Conservation (phyloP, 2,797 vertebrate species). For the Scarus forsteni region DNA sequence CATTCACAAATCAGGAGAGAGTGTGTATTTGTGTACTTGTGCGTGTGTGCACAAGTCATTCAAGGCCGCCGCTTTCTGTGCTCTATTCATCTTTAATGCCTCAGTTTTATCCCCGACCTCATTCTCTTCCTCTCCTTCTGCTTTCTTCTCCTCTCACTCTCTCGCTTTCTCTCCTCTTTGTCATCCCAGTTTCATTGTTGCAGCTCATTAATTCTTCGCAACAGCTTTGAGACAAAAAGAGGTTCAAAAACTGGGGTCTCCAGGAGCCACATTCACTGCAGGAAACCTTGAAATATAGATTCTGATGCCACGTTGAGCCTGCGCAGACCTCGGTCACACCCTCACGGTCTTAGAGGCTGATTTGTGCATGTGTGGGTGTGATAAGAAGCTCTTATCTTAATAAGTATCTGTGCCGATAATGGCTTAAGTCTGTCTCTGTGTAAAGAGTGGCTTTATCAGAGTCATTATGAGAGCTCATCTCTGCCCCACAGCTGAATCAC, state of each 20-base stretch:
- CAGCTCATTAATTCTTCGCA: conserved; percentile 39
- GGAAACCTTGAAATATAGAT: conserved; percentile 33
- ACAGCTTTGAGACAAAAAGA: conserved; percentile 32
- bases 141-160: conserved; percentile 1
- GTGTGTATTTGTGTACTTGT: background rate
- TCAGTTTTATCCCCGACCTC: conserved; percentile 6
- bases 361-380: conserved; percentile 58
- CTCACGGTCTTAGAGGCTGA: conserved; percentile 25
- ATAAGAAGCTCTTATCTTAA: conserved; percentile 76
- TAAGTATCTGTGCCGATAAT: conserved; percentile 69
- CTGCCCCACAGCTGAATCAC: conserved; percentile 21
- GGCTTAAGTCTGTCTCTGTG: conserved; percentile 45
- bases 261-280: conserved; percentile 24
- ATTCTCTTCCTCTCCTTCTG: background rate
- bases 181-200: conserved; percentile 10
- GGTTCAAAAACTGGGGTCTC: conserved; percentile 23
- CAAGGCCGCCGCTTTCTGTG: conserved; percentile 29
- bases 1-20: conserved; percentile 31
- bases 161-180: background rate
- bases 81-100: conserved; percentile 43
- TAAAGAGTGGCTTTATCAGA: conserved; percentile 57
- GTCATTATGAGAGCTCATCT: conserved; percentile 51
- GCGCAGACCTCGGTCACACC: conserved; percentile 2
- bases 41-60: conserved; percentile 17
- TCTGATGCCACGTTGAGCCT: conserved; percentile 2